Conservation (phyloP, 2,797 vertebrate species). For the Scolopax rusticola region DNA sequence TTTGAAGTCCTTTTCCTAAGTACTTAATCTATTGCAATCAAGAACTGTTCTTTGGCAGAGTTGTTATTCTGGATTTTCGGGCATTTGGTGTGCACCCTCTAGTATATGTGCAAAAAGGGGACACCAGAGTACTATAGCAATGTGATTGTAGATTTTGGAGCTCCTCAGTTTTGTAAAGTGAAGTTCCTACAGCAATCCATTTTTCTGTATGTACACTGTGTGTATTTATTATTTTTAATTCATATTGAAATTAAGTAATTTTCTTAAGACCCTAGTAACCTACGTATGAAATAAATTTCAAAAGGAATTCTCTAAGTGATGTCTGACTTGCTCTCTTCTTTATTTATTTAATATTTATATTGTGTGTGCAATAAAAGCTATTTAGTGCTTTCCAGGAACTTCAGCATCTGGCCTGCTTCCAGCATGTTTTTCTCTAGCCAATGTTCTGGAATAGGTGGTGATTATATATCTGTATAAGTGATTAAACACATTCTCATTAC, state of each 20-base stretch:
- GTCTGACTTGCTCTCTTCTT: neutral
- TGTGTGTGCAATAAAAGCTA: neutral
- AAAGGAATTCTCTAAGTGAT: neutral
- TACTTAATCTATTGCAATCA: neutral
- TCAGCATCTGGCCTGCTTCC: slow-evolving; percentile 5
- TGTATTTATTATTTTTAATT: neutral
- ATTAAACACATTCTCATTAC: slow-evolving; percentile 46
- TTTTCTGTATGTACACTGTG: neutral
- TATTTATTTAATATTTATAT: slow-evolving; percentile 4
- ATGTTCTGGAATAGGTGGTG: neutral
- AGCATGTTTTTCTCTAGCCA: slow-evolving; percentile 3
- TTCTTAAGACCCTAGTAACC: neutral
- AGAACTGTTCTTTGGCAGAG: neutral
- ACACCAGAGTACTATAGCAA: neutral
- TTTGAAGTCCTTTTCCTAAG: neutral
- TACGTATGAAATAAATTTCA: neutral
- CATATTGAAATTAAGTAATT: neutral
- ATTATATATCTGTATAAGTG: slow-evolving; percentile 15
- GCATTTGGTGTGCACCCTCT: neutral
- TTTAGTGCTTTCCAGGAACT: slow-evolving; percentile 35
- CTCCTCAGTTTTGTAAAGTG: neutral
- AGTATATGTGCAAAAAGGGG: neutral
- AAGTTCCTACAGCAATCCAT: neutral
- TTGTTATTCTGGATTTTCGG: neutral
- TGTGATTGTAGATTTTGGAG: neutral